Evolutionary conservation across 2,888 invertebrate genomes (phyloP), one percentile per base, ranked within the genome.

Genomic region (Sphinx pinastri): DNA sequence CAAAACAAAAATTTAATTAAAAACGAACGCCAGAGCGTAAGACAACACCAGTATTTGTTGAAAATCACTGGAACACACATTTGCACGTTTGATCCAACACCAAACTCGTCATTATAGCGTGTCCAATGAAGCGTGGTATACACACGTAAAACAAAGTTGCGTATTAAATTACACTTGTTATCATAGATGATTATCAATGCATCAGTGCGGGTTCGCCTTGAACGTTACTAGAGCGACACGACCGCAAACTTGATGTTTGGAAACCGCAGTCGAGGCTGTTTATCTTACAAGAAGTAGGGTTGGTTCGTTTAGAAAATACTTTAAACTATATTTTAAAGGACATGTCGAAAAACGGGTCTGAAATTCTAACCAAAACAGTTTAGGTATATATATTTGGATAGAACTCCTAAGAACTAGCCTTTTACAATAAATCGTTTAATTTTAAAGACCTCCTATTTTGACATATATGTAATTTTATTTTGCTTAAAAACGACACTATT

Each of bases 171-270:
- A 63, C 31, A 52, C 25, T 31, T 67, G 67, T 52, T 67, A 67
- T 67, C 67, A 67, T 52, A 38, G 54, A 67, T 49, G 60, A 71
- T 77, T 79, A 77, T 72, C 71, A 73, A 74, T 77, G 78, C 76
- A 75, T 52, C 54, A 52, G 75, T 67, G 55, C 73, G 75, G 74
- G 80, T 75, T 88, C 81, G 82, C 90, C 91, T 91, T 90, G 90
- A 83, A 77, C 83, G 78, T 86, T 86, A 91, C 79, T 90, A 88
- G 92, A 92, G 89, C 93, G 89, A 79, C 78, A 79, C 89, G 89
- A 88, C 89, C 89, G 84, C 89, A 85, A 84, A 83, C 81, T 76
- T 77, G 74, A 75, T 76, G 84, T 91, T 92, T 92, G 91, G 90
- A 89, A 92, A 92, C 87, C 76, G 74, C 73, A 38, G 66, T 76